Conservation (phyloP, 1,140 invertebrate species). For the Eupeodes corollae region DNA sequence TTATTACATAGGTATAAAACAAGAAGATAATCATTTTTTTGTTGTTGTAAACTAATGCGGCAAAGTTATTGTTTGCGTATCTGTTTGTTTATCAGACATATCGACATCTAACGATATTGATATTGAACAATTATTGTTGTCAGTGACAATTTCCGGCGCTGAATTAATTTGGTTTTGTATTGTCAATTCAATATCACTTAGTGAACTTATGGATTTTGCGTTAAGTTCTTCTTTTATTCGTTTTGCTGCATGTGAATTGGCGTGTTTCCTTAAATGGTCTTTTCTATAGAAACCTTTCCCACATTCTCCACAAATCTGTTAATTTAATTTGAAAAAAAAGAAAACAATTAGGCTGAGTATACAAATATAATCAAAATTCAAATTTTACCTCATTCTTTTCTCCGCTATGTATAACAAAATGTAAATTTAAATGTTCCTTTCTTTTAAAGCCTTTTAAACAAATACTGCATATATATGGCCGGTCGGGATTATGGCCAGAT, state of each 20-base stretch:
- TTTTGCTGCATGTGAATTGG: constrained; percentile 59
- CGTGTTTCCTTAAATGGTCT: constrained; percentile 67
- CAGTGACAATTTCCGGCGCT: not conserved
- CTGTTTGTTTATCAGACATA: not conserved
- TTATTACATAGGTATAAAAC: no score
- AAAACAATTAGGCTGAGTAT: constrained; percentile 3
- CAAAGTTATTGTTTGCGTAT: no score
- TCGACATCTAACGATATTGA: not conserved
- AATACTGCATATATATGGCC: constrained; percentile 62
- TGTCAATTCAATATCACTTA: no score
- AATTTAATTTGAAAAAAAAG: not conserved
- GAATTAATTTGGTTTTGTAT: not conserved
- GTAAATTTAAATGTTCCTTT: constrained; percentile 67
- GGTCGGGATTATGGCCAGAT: constrained; percentile 63
- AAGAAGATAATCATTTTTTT: no score
- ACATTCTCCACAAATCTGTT: constrained; percentile 42
- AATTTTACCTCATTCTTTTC: constrained; percentile 59
- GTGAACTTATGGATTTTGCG: not conserved
- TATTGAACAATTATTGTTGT: not conserved
- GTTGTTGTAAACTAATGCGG: no score
- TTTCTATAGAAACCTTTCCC: constrained; percentile 74
- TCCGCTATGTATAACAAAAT: constrained; percentile 68
- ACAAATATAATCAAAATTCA: not conserved
- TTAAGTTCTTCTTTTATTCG: constrained; percentile 52
- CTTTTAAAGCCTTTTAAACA: constrained; percentile 70